Conservation (phyloP, 1,140 invertebrate genomes). For the Macrotrachela quadricornifera region DNA sequence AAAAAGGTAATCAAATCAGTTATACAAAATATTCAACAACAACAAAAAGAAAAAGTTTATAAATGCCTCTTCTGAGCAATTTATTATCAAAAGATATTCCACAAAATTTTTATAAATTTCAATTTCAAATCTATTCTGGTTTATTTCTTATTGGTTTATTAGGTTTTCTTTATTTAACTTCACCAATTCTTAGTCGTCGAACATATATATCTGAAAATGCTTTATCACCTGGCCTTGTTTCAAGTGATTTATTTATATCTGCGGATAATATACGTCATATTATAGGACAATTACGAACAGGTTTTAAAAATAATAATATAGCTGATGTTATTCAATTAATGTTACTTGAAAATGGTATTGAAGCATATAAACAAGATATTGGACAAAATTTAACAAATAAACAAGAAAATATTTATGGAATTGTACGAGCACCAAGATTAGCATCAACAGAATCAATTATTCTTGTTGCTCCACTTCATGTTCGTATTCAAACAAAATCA, state of each 20-base stretch:
- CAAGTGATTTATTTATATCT: background rate
- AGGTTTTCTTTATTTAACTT: too few species aligned
- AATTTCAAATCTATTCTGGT: too few species aligned
- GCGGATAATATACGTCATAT: background rate
- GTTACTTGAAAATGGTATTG: background rate
- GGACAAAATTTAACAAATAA: background rate
- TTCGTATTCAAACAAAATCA: too few species aligned
- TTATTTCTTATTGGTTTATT: too few species aligned
- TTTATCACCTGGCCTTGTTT: background rate
- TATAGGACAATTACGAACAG: too few species aligned
- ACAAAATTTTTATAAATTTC: too few species aligned
- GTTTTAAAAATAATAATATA: background rate
- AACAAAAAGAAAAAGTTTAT: too few species aligned
- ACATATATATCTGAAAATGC: background rate
- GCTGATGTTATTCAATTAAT: background rate
- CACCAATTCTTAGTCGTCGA: too few species aligned
- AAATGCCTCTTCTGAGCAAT: too few species aligned
- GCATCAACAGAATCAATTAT: constrained; percentile 73
- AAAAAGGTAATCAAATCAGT: too few species aligned
- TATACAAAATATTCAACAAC: too few species aligned
- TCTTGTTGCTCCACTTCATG: constrained; percentile 50
- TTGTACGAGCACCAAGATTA: constrained; percentile 61
- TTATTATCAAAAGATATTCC: too few species aligned
- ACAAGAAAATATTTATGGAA: constrained; percentile 67
- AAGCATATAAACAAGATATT: background rate